Conservation (phyloP, 1,140 invertebrate species). For the Euura lappo region DNA sequence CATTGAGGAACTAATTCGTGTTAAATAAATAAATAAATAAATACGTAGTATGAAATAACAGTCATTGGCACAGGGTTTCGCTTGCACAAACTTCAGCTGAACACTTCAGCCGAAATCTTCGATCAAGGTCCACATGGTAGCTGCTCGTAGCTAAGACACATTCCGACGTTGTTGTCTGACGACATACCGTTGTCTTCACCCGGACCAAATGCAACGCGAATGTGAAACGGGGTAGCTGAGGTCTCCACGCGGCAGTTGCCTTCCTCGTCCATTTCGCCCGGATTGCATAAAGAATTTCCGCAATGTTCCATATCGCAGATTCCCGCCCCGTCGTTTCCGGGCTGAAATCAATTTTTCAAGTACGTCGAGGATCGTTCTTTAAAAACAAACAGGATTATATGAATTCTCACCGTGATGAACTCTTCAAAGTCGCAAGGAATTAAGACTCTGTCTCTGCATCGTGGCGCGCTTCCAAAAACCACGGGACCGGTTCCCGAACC, state of each 20-base stretch:
- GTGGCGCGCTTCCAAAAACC: slow-evolving; percentile 26
- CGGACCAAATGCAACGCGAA: slow-evolving; percentile 77
- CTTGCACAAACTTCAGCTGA: background rate
- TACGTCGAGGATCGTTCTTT: no score
- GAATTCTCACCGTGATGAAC: slow-evolving; percentile 71
- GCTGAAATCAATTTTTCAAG: slow-evolving; percentile 50
- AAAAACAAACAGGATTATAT: slow-evolving; percentile 13
- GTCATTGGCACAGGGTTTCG: background rate
- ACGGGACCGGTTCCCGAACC: slow-evolving; percentile 49
- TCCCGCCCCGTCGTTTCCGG: slow-evolving; percentile 62
- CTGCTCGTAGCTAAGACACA: slow-evolving; percentile 77
- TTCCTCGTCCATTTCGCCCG: slow-evolving; percentile 56
- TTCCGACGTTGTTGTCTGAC: slow-evolving; percentile 80
- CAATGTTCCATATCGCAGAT: slow-evolving; percentile 78
- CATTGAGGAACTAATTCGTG: no score
- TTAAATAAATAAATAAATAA: slow-evolving; percentile 6
- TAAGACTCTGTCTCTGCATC: slow-evolving; percentile 75
- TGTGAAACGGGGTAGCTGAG: slow-evolving; percentile 77
- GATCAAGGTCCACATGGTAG: slow-evolving; percentile 64
- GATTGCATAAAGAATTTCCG: slow-evolving; percentile 72
- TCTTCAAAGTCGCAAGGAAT: slow-evolving; percentile 84
- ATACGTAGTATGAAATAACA: background rate
- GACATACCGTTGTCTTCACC: slow-evolving; percentile 65
- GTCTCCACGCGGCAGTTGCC: slow-evolving; percentile 74
- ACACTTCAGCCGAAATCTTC: background rate